Percentiles rank a stretch among this genome's conserved stretches.
phyloP scores from a whole-genome alignment of 2,113 vertebrate genomes.

The Phoenicopterus ruber region DNA sequence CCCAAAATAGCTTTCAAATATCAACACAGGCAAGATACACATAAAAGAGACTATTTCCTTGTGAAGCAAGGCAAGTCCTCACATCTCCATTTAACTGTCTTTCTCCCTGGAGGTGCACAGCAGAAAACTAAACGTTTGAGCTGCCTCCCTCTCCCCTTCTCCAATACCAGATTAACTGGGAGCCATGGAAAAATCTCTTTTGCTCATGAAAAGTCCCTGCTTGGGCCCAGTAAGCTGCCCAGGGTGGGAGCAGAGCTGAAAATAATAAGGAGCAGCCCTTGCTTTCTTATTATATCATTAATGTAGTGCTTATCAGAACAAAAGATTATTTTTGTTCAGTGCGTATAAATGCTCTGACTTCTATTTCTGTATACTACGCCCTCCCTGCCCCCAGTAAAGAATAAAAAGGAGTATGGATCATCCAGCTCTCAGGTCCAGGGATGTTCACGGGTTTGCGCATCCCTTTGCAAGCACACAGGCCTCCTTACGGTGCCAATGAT shows the following conservation, averaged over 20 bases:
- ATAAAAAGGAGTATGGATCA: neutral
- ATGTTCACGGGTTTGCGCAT: neutral
- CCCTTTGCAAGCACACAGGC: neutral
- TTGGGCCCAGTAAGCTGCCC: neutral
- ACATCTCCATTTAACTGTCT: conserved; percentile 47
- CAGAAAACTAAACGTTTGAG: neutral
- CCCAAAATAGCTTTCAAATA: conserved; percentile 67
- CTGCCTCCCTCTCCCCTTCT: neutral
- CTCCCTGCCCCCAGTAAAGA: neutral
- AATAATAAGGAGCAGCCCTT: neutral
- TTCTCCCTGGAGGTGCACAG: conserved; percentile 21
- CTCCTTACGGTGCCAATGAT: fast-evolving
- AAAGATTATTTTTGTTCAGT: neutral
- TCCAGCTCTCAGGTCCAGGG: neutral
- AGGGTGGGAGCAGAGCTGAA: neutral
- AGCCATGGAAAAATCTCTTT: neutral
- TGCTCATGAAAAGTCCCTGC: neutral
- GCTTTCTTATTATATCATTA: neutral
- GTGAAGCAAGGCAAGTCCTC: conserved; percentile 47
- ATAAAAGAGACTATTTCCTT: conserved; percentile 53
- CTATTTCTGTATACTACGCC: neutral
- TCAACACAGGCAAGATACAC: conserved; percentile 54
- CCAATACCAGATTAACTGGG: neutral
- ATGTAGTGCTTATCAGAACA: neutral
- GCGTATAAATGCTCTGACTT: neutral